Conservation (phyloP, 2,797 vertebrate genomes). For the Octomys mimax region DNA sequence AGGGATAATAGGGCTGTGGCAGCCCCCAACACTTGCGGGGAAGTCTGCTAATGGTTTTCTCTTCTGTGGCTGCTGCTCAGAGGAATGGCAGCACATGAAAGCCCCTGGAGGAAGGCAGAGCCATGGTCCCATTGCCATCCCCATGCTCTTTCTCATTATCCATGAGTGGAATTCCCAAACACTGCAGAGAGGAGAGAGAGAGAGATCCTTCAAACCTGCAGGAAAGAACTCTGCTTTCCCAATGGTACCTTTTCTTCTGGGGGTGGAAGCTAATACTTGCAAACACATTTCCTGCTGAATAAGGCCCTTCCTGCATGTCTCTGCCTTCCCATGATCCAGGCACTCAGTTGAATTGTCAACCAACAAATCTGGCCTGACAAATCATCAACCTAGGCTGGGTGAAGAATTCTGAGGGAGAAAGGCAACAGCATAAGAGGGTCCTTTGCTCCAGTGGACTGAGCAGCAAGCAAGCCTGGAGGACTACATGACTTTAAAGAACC, state of each 20-base stretch:
- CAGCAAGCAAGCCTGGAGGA: not conserved
- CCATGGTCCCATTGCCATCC: not conserved
- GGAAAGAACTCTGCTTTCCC: not conserved
- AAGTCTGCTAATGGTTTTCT: slow-evolving; percentile 34
- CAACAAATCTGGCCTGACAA: not conserved
- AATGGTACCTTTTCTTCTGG: not conserved
- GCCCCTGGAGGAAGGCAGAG: no score
- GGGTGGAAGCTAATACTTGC: rapidly evolving
- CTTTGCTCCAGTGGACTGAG: not conserved
- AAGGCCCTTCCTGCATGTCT: no score
- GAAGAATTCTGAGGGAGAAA: not conserved
- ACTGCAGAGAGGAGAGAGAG: not conserved
- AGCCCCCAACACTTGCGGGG: not conserved
- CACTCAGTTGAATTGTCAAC: not conserved
- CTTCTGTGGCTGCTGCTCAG: not conserved
- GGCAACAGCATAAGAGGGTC: not conserved
- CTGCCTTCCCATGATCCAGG: not conserved
- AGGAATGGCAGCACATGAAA: not conserved
- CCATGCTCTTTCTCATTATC: not conserved
- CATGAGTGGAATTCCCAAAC: not conserved
- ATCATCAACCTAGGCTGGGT: not conserved
- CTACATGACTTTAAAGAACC: slow-evolving; percentile 60
- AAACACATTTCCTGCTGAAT: not conserved
- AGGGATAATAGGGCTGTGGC: not conserved
- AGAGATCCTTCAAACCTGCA: not conserved